A percentile compares a stretch with the other conserved stretches of the same genome.
phyloP scores from a whole-genome alignment of 2,113 vertebrate genomes.

The Lycaon pictus region DNA sequence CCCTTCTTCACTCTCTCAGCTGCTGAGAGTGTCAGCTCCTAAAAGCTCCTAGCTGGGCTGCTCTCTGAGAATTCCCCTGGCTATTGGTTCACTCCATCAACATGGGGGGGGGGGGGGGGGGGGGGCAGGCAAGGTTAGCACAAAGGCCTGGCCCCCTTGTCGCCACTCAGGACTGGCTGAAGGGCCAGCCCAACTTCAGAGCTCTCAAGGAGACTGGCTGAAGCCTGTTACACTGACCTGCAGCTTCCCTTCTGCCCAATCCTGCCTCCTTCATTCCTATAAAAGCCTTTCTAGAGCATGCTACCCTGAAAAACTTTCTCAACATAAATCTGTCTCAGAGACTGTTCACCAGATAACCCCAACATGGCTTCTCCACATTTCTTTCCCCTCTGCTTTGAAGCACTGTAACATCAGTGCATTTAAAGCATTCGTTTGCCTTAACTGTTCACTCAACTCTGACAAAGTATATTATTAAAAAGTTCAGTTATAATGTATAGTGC shows the following conservation, averaged over 20 bases:
- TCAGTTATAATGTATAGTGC: not conserved
- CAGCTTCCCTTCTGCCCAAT: not conserved
- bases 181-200: not conserved
- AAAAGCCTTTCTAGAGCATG: not conserved
- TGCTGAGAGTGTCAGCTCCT: not conserved
- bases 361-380: not conserved
- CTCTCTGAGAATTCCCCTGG: not conserved
- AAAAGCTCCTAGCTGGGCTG: not conserved
- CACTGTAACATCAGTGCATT: not conserved
- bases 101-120: not conserved
- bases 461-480: constrained; percentile 11
- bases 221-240: not conserved
- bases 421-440: not conserved
- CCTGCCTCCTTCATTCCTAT: not conserved
- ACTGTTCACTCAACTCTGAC: not conserved
- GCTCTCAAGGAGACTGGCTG: not conserved
- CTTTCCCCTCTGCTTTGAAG: not conserved
- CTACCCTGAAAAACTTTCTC: not conserved
- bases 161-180: not conserved
- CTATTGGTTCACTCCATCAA: not conserved
- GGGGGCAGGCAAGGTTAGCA: no score
- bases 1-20: no score
- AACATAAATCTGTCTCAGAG: not conserved
- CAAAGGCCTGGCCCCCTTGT: not conserved
- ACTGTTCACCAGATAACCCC: not conserved